A percentile compares a stretch with the other conserved stretches of the same genome.
These are phyloP conservation scores for Platycheirus albimanus DNA, from an alignment of 2,888 invertebrate species.

Conservation along the genomic window DNA sequence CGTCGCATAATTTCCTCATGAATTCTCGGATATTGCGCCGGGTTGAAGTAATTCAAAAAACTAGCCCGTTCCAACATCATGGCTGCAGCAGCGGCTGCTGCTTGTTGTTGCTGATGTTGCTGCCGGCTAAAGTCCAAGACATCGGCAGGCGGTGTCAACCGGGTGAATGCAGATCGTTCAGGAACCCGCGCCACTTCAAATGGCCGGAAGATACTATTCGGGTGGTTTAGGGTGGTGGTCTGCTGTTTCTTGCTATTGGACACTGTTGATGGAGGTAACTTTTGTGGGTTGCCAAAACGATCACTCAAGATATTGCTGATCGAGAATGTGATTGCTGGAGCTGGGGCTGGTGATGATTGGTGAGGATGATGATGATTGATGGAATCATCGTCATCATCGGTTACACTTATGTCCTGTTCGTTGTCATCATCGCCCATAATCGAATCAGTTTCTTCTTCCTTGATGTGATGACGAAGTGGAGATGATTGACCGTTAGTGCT, in stretches of 20 bases:
- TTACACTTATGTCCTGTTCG: conserved; percentile 77
- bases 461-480: conserved; percentile 77
- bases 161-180: conserved; percentile 80
- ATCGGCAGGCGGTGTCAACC: conserved; percentile 77
- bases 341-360: conserved; percentile 79
- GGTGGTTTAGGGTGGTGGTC: conserved; percentile 15
- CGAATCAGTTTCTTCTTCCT: conserved; percentile 81
- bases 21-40: conserved; percentile 82
- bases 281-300: conserved; percentile 78
- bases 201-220: conserved; percentile 80
- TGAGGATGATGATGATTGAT: conserved; percentile 70
- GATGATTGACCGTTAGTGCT: conserved; percentile 66
- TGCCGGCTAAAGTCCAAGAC: conserved; percentile 80
- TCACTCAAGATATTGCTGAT: conserved; percentile 83
- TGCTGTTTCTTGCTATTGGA: conserved; percentile 47
- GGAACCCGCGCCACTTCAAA: conserved; percentile 78
- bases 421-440: conserved; percentile 81
- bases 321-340: conserved; percentile 81
- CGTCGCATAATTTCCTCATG: conserved; percentile 82
- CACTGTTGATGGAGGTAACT: conserved; percentile 30
- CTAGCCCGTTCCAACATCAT: conserved; percentile 82
- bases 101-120: conserved; percentile 80
- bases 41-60: conserved; percentile 82
- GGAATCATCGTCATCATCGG: conserved; percentile 76
- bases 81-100: conserved; percentile 80